Conservation (phyloP, 1,140 invertebrate genomes). For the Fopius arisanus region DNA sequence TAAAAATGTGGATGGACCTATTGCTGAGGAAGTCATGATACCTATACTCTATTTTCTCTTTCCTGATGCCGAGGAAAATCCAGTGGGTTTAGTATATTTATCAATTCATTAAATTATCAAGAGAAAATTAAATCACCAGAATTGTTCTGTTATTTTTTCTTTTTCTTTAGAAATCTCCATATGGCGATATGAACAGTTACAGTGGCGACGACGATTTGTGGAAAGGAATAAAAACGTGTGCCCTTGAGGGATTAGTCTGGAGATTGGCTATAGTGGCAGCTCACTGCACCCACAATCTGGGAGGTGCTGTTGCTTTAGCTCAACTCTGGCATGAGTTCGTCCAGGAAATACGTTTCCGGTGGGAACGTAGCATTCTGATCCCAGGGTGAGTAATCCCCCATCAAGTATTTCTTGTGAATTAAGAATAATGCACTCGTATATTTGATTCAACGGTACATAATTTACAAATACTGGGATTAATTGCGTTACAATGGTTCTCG, state of each 20-base stretch:
- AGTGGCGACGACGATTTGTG: constrained; percentile 54
- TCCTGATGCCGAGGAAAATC: constrained; percentile 82
- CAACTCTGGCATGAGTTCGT: constrained; percentile 94
- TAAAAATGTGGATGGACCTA: constrained; percentile 71
- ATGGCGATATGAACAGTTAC: constrained; percentile 45
- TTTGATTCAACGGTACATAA: constrained; percentile 18
- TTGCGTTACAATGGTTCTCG: not conserved
- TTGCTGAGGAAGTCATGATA: constrained; percentile 78
- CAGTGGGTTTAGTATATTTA: constrained; percentile 48
- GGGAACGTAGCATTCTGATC: constrained; percentile 82
- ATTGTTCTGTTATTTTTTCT: constrained; percentile 15
- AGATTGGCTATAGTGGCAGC: constrained; percentile 82
- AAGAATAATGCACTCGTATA: constrained; percentile 17
- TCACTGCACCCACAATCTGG: constrained; percentile 79
- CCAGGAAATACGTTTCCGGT: constrained; percentile 87
- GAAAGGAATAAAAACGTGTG: constrained; percentile 77
- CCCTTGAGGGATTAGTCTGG: constrained; percentile 82
- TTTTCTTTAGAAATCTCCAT: constrained; percentile 55
- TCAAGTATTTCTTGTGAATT: not conserved
- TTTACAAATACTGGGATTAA: constrained; percentile 15
- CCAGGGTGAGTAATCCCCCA: constrained; percentile 78
- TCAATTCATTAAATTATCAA: not conserved
- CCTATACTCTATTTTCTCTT: constrained; percentile 87
- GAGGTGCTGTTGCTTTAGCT: constrained; percentile 81
- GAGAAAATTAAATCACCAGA: too few relatives aligned